These are phyloP conservation scores for Cataglyphis cursor DNA, from an alignment of 2,888 invertebrate genomes.

Conservation along the genomic window DNA sequence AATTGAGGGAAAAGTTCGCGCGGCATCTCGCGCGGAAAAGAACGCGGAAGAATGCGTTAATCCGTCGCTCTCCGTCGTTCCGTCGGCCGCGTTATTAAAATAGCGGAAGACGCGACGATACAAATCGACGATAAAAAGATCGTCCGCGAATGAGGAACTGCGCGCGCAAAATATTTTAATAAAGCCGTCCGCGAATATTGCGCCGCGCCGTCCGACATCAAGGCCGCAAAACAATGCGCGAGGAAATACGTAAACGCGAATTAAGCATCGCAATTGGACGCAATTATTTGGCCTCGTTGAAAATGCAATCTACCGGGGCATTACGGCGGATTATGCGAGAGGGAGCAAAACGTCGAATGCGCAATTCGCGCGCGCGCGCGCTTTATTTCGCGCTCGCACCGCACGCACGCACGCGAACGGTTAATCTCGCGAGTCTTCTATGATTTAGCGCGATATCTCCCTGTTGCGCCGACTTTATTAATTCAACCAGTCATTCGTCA, in stretches of 20 bases:
- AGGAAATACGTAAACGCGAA: constrained; percentile 34
- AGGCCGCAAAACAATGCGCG: constrained; percentile 46
- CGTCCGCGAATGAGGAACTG: background rate
- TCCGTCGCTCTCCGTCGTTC: constrained; percentile 10
- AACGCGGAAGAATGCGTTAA: constrained; percentile 40
- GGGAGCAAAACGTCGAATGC: constrained; percentile 28
- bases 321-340: constrained; percentile 42
- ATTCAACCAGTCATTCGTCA: constrained; percentile 60
- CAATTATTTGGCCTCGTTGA: constrained; percentile 54
- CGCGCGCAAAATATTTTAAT: constrained; percentile 45
- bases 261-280: constrained; percentile 50
- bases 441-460: constrained; percentile 61
- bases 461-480: constrained; percentile 66
- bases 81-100: constrained; percentile 43
- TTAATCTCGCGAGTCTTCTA: constrained; percentile 55
- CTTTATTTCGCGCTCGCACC: constrained; percentile 33
- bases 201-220: constrained; percentile 12
- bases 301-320: constrained; percentile 45
- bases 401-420: background rate
- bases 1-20: background rate
- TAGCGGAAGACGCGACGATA: constrained; percentile 27
- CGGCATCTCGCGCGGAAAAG: background rate
- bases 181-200: constrained; percentile 48
- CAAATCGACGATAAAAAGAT: constrained; percentile 32
- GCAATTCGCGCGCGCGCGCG: constrained; percentile 43